Percentiles rank a stretch among this genome's conserved stretches.
Evolutionary conservation across 2,797 vertebrate species (phyloP).

Genomic region (Kryptopterus vitreolus): DNA sequence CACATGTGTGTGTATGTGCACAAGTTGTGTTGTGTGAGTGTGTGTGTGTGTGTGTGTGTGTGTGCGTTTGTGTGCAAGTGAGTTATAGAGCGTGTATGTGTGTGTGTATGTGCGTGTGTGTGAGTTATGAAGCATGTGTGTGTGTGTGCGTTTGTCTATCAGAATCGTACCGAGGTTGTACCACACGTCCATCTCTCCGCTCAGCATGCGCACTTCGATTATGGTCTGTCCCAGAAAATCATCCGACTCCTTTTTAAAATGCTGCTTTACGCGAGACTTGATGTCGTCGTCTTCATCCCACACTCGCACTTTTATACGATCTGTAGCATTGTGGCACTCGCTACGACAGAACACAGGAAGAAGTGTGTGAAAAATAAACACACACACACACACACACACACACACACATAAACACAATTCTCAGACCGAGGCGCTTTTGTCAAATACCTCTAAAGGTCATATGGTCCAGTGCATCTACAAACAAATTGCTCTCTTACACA

Average conservation of each 20-base stretch:
- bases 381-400: conserved; percentile 27
- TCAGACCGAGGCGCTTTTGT: conserved; percentile 11
- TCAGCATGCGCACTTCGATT: conserved; percentile 96
- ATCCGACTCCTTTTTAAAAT: conserved; percentile 96
- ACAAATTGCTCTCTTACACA: conserved; percentile 34
- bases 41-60: too few relatives aligned
- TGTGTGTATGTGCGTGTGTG: background rate
- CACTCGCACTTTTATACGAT: conserved; percentile 96
- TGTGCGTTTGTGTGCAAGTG: background rate
- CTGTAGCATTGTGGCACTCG: conserved; percentile 96
- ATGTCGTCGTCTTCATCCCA: conserved; percentile 99
- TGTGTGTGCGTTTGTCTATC: background rate
- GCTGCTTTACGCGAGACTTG: conserved; percentile 96
- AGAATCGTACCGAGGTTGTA: conserved; percentile 89
- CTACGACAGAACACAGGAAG: conserved; percentile 68
- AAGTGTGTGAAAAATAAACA: conserved; percentile 22
- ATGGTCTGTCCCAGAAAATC: conserved; percentile 97
- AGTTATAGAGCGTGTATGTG: too few relatives aligned
- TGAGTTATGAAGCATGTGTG: too few relatives aligned
- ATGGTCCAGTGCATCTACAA: conserved; percentile 48
- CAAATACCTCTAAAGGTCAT: conserved; percentile 49
- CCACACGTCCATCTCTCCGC: conserved; percentile 99
- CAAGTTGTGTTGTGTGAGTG: too few relatives aligned
- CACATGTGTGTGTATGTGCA: too few relatives aligned
- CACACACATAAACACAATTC: conserved; percentile 18